phyloP scores from a whole-genome alignment of 2,113 vertebrate species.

The Gasterosteus nipponicus region DNA sequence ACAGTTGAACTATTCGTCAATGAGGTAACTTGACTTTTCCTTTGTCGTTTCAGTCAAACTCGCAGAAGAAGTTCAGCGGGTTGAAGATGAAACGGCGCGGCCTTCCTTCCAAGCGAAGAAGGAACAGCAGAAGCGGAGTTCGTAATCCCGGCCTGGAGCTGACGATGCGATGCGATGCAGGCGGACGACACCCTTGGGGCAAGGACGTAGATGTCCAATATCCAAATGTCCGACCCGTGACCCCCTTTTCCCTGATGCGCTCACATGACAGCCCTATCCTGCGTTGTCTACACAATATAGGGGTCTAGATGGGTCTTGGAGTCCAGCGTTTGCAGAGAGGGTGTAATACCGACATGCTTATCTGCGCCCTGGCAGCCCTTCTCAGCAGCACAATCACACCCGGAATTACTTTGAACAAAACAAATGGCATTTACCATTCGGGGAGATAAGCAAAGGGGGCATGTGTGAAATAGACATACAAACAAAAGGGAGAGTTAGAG shows the following conservation, averaged over 20 bases:
- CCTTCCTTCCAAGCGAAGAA: background rate
- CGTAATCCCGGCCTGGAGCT: background rate
- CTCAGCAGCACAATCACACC: constrained; percentile 66
- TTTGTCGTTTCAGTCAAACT: background rate
- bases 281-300: constrained; percentile 39
- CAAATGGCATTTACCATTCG: constrained; percentile 72
- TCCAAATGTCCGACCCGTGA: constrained; percentile 39
- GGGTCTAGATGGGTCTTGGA: constrained; percentile 44
- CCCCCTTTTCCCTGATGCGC: constrained; percentile 43
- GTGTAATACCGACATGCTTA: constrained; percentile 65
- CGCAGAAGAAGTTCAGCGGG: background rate
- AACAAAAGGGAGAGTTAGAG: constrained; percentile 65
- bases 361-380: constrained; percentile 66
- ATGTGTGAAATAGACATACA: constrained; percentile 79
- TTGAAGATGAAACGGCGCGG: background rate
- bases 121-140: constrained; percentile 10
- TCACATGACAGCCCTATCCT: constrained; percentile 38
- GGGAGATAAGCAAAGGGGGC: constrained; percentile 75
- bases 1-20: background rate
- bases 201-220: constrained; percentile 46
- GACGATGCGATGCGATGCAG: constrained; percentile 28
- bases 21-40: background rate
- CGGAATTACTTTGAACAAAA: constrained; percentile 78
- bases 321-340: constrained; percentile 36
- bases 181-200: constrained; percentile 29